phyloP scores from a whole-genome alignment of 2,888 invertebrate genomes.

The Elysia crispata region DNA sequence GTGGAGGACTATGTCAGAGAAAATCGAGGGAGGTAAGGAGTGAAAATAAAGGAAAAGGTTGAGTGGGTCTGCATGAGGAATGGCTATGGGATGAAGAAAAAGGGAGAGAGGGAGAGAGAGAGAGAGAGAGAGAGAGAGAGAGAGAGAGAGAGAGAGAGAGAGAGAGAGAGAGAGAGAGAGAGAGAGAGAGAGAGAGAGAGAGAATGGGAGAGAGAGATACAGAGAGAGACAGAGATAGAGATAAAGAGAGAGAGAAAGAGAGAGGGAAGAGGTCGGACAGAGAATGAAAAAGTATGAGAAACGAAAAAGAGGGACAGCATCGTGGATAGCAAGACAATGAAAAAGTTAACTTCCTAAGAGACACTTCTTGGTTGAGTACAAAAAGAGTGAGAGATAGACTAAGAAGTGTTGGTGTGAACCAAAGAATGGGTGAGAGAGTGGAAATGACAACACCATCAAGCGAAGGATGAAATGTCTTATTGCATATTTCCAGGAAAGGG shows the following conservation, averaged over 20 bases:
- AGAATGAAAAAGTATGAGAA: not conserved
- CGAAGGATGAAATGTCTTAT: too few relatives aligned
- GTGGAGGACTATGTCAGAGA: not conserved
- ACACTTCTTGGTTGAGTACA: too few relatives aligned
- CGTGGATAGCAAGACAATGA: not conserved
- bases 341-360: too few relatives aligned
- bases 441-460: too few relatives aligned
- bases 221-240: too few relatives aligned
- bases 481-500: too few relatives aligned
- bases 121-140: constrained; percentile 25
- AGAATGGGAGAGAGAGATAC: too few relatives aligned
- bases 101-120: constrained; percentile 16
- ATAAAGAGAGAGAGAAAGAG: constrained; percentile 20
- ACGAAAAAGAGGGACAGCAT: not conserved
- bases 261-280: constrained; percentile 5
- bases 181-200: constrained; percentile 28
- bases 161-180: constrained; percentile 28
- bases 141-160: constrained; percentile 15
- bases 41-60: not conserved
- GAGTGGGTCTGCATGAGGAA: too few relatives aligned
- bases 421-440: too few relatives aligned
- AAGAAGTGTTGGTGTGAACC: too few relatives aligned
- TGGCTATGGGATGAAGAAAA: too few relatives aligned
- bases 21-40: not conserved
- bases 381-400: too few relatives aligned